Percentiles rank a stretch among this genome's conserved stretches.
Evolutionary conservation across 2,888 invertebrate genomes (phyloP).

Genomic region (Oscheius sp.): DNA sequence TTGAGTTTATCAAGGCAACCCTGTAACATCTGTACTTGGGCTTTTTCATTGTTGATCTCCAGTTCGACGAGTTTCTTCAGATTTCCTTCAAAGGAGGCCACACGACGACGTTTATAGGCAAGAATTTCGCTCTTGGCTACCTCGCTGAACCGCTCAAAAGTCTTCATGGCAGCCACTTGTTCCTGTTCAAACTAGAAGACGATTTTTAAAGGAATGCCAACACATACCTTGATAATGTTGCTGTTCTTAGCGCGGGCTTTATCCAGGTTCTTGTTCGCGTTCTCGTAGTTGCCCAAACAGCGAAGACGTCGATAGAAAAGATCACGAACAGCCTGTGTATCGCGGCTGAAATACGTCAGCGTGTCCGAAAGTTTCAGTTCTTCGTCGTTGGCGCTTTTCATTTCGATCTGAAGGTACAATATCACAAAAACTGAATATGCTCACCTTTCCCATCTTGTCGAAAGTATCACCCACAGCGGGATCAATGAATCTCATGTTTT

Average conservation of each 20-base stretch:
- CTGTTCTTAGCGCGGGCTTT: slow-evolving; percentile 95
- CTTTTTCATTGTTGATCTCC: slow-evolving; percentile 87
- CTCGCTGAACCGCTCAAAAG: slow-evolving; percentile 94
- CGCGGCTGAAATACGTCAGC: slow-evolving; percentile 94
- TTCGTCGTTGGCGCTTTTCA: slow-evolving; percentile 94
- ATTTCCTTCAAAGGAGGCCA: slow-evolving; percentile 93
- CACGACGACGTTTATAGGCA: slow-evolving; percentile 79
- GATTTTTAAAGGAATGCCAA: not conserved
- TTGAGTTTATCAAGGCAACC: slow-evolving; percentile 48
- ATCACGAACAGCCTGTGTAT: slow-evolving; percentile 94
- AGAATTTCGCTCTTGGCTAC: slow-evolving; percentile 84
- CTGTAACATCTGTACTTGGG: slow-evolving; percentile 47
- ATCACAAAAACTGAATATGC: slow-evolving; percentile 85
- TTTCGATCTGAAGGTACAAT: slow-evolving; percentile 85
- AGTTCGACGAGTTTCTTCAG: slow-evolving; percentile 93
- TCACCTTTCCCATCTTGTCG: slow-evolving; percentile 76
- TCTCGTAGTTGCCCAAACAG: slow-evolving; percentile 93
- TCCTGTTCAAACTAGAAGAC: slow-evolving; percentile 86
- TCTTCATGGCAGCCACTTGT: slow-evolving; percentile 93
- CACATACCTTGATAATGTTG: slow-evolving; percentile 88
- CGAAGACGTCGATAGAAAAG: slow-evolving; percentile 89
- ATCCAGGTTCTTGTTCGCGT: slow-evolving; percentile 93
- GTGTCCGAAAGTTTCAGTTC: slow-evolving; percentile 95
- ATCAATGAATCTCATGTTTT: slow-evolving; percentile 79
- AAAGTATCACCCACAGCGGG: slow-evolving; percentile 74